Evolutionary conservation across 2,888 invertebrate species (phyloP).

Genomic region (Hermaeophaga mercurialis): DNA sequence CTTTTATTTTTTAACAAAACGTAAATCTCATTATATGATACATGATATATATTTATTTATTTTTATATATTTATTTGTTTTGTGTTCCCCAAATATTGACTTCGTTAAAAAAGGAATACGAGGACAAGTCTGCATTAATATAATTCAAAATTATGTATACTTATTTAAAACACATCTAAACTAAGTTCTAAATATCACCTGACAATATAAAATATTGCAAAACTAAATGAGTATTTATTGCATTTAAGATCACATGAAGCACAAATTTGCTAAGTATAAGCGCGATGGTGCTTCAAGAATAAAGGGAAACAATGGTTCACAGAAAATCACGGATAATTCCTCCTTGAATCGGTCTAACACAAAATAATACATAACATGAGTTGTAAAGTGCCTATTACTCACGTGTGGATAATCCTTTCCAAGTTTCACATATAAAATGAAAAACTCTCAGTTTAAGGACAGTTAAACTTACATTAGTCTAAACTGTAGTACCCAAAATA

Average conservation of each 20-base stretch:
- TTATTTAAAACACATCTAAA: neutral
- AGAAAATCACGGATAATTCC: neutral
- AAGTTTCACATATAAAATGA: no score
- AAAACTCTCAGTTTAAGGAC: no score
- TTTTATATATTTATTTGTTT: slow-evolving; percentile 6
- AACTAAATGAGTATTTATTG: slow-evolving; percentile 12
- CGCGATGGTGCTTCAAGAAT: slow-evolving; percentile 7
- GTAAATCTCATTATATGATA: slow-evolving; percentile 21
- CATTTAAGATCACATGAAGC: slow-evolving; percentile 16
- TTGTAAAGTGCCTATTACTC: no score
- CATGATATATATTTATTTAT: slow-evolving; percentile 20
- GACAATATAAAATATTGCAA: neutral
- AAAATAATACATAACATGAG: no score
- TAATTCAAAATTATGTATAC: neutral
- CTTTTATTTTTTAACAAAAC: slow-evolving; percentile 28
- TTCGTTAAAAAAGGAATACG: slow-evolving; percentile 14
- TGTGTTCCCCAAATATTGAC: slow-evolving; percentile 28
- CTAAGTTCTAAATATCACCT: slow-evolving; percentile 3
- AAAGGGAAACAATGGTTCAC: neutral
- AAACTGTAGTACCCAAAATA: no score
- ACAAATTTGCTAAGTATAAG: neutral
- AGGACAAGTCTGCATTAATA: neutral
- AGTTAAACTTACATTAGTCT: no score
- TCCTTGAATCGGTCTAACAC: no score
- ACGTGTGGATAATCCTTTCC: no score